phyloP scores from a whole-genome alignment of 2,888 invertebrate genomes.

The Erebia palarica region DNA sequence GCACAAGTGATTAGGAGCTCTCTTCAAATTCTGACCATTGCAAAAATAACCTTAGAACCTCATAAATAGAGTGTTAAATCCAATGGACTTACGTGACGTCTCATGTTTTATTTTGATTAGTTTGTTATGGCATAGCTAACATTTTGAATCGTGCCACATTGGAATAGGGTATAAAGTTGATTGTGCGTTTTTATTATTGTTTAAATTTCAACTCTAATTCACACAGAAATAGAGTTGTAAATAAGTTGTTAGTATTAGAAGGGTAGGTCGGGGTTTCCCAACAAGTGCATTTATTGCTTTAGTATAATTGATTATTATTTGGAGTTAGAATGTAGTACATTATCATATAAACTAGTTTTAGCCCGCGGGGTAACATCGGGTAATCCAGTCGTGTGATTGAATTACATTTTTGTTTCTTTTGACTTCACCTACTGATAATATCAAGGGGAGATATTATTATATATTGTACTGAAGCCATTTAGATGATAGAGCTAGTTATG shows the following conservation, averaged over 20 bases:
- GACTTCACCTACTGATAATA: neutral
- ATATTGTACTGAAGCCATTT: too few relatives aligned
- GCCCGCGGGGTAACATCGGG: conserved; percentile 13
- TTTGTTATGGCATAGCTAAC: conserved; percentile 13
- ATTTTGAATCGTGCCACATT: conserved; percentile 7
- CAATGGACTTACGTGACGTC: neutral
- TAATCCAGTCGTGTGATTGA: conserved; percentile 6
- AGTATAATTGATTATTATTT: conserved; percentile 39
- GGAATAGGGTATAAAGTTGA: conserved; percentile 16
- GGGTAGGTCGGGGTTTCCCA: conserved; percentile 33
- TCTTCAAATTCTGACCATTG: neutral
- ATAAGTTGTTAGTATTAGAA: neutral
- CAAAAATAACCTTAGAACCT: neutral
- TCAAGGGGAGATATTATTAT: neutral
- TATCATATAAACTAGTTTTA: conserved; percentile 33
- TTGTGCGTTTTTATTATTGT: neutral
- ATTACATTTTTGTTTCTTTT: conserved; percentile 1
- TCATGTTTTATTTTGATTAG: conserved; percentile 17
- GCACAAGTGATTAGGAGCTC: conserved; percentile 22
- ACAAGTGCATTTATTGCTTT: conserved; percentile 37
- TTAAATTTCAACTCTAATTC: conserved; percentile 28
- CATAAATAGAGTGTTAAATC: neutral
- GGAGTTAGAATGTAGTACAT: conserved; percentile 24
- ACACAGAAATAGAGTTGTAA: conserved; percentile 10
- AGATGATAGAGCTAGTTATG: too few relatives aligned